Evolutionary conservation across 2,888 invertebrate genomes (phyloP).

Genomic region (Flabesymbios commensalis): DNA sequence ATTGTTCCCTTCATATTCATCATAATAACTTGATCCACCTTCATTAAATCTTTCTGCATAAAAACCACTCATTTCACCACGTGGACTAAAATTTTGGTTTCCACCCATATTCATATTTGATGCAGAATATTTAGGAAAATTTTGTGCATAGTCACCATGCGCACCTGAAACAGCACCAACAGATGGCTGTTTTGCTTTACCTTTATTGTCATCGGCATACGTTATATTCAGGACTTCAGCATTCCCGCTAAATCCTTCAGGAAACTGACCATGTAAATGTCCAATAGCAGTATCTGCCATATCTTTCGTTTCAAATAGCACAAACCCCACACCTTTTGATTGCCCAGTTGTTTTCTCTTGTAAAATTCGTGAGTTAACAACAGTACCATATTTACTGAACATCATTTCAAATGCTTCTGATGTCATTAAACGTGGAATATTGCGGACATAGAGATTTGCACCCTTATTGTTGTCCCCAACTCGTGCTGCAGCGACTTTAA

Average conservation of each 20-base stretch:
- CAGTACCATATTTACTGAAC: conserved; percentile 86
- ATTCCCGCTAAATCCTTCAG: conserved; percentile 14
- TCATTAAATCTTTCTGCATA: conserved; percentile 16
- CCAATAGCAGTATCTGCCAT: conserved; percentile 26
- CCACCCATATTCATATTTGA: too few relatives aligned
- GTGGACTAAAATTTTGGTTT: too few relatives aligned
- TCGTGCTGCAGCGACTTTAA: conserved; percentile 91
- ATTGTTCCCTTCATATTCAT: too few relatives aligned
- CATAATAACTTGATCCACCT: conserved; percentile 1
- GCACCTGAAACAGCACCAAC: background rate
- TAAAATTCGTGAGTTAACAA: conserved; percentile 89
- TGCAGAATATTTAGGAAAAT: background rate
- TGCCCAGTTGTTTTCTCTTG: conserved; percentile 85
- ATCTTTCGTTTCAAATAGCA: conserved; percentile 70
- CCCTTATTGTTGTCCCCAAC: conserved; percentile 92
- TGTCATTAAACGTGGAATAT: conserved; percentile 70
- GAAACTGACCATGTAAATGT: conserved; percentile 24
- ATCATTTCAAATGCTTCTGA: conserved; percentile 82
- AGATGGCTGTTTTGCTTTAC: conserved; percentile 27
- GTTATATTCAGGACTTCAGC: conserved; percentile 81
- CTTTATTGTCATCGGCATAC: conserved; percentile 79
- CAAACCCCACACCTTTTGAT: conserved; percentile 90
- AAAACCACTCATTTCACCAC: too few relatives aligned
- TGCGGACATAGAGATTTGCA: conserved; percentile 91
- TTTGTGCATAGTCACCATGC: background rate